Conservation (phyloP, 2,888 invertebrate genomes). For the Leptopilina myrica region DNA sequence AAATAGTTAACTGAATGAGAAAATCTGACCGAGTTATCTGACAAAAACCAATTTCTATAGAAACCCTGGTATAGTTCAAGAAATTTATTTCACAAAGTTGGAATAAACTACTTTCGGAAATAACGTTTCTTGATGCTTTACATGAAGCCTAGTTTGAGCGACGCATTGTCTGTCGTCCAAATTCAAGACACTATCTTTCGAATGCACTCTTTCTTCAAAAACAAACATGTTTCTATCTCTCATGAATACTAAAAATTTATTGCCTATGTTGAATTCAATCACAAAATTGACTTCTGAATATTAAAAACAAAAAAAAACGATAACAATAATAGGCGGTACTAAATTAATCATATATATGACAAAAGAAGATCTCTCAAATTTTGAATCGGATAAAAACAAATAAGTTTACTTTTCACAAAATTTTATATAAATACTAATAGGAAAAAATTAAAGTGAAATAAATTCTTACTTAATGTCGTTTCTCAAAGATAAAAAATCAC, state of each 20-base stretch:
- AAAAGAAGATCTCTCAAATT: too few relatives aligned
- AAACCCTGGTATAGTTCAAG: not conserved
- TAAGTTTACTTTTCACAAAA: too few relatives aligned
- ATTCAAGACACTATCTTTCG: not conserved
- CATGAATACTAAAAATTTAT: slow-evolving; percentile 8
- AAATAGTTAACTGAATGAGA: slow-evolving; percentile 9
- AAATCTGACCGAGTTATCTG: slow-evolving; percentile 21
- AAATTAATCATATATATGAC: too few relatives aligned
- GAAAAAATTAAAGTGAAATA: too few relatives aligned
- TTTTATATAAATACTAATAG: too few relatives aligned
- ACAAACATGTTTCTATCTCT: slow-evolving; percentile 10
- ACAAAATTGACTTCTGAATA: not conserved
- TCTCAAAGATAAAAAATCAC: too few relatives aligned
- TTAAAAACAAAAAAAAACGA: not conserved
- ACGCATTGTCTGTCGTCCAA: not conserved
- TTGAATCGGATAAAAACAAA: too few relatives aligned
- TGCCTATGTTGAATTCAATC: not conserved
- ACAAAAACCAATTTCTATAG: slow-evolving; percentile 10
- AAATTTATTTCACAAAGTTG: slow-evolving; percentile 17
- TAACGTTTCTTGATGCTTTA: not conserved
- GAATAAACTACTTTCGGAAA: slow-evolving; percentile 30
- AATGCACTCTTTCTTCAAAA: not conserved
- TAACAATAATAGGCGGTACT: not conserved
- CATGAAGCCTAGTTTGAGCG: slow-evolving; percentile 8
- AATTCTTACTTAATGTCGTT: too few relatives aligned